A percentile compares a stretch with the other conserved stretches of the same genome.
These are phyloP conservation scores for Ceryle rudis DNA, from an alignment of 2,797 vertebrate genomes.

Conservation along the genomic window DNA sequence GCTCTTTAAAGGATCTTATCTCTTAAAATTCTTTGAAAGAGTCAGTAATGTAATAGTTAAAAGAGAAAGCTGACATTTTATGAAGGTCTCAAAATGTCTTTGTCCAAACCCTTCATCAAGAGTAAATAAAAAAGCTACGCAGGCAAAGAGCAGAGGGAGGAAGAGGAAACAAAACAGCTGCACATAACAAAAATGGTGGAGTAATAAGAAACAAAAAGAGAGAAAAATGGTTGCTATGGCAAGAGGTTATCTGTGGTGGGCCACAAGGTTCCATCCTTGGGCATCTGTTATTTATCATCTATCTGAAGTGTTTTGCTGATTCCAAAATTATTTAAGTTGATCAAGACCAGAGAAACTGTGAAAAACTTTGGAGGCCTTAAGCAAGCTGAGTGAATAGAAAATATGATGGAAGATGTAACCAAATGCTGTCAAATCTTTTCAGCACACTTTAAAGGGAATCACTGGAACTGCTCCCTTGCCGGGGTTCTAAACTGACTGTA, in stretches of 20 bases:
- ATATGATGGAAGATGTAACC: slow-evolving; percentile 14
- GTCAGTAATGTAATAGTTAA: neutral
- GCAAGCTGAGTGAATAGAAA: slow-evolving; percentile 54
- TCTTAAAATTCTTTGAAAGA: neutral
- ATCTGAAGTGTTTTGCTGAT: slow-evolving; percentile 17
- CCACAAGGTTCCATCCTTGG: neutral
- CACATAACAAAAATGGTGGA: neutral
- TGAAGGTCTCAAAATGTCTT: neutral
- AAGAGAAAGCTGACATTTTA: neutral
- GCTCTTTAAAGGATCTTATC: neutral
- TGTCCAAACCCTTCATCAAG: neutral
- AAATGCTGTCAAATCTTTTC: slow-evolving; percentile 10
- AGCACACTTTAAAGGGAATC: slow-evolving; percentile 1
- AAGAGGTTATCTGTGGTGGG: slow-evolving; percentile 15
- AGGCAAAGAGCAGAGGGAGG: neutral
- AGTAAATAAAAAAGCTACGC: neutral
- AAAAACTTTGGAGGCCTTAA: slow-evolving; percentile 56
- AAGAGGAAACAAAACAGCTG: neutral
- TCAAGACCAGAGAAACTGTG: slow-evolving; percentile 54
- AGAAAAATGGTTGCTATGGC: neutral
- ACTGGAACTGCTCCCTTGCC: neutral
- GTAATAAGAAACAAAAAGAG: neutral
- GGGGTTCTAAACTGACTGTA: neutral
- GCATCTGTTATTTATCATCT: slow-evolving; percentile 49
- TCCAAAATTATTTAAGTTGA: slow-evolving; percentile 39